Evolutionary conservation across 2,888 invertebrate genomes (phyloP).

Genomic region (Tethea ocularis): DNA sequence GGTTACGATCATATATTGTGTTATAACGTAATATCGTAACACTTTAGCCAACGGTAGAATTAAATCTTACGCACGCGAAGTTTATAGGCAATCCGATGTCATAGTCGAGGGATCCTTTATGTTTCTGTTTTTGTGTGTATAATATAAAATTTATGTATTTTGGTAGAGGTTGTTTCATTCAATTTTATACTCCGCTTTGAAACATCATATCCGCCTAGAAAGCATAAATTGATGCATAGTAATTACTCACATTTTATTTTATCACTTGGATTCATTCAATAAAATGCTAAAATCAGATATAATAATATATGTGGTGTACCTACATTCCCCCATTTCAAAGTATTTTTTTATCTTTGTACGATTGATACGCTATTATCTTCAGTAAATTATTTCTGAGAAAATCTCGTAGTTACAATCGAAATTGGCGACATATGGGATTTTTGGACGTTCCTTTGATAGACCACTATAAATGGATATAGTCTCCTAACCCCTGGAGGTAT

Average conservation of each 20-base stretch:
- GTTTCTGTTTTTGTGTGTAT: neutral
- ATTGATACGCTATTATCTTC: neutral
- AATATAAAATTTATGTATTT: neutral
- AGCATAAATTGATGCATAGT: no score
- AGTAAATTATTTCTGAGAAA: neutral
- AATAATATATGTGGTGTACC: no score
- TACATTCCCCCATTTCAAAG: neutral
- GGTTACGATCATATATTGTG: slow-evolving; percentile 25
- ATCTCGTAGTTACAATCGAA: neutral
- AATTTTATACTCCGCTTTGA: no score
- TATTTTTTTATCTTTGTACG: neutral
- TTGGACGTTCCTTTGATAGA: neutral
- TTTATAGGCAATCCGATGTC: slow-evolving; percentile 1
- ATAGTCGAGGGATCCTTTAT: neutral
- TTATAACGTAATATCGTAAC: neutral
- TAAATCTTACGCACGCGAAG: slow-evolving; percentile 3
- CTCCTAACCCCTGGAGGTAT: no score
- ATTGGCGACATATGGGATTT: neutral
- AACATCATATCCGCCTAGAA: no score
- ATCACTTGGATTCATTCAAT: no score
- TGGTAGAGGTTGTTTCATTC: no score
- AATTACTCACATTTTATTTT: no score
- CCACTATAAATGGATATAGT: no score
- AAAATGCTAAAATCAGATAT: no score
- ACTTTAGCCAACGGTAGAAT: neutral